Evolutionary conservation across 2,888 invertebrate genomes (phyloP).

Genomic region (Athalia rosae): DNA sequence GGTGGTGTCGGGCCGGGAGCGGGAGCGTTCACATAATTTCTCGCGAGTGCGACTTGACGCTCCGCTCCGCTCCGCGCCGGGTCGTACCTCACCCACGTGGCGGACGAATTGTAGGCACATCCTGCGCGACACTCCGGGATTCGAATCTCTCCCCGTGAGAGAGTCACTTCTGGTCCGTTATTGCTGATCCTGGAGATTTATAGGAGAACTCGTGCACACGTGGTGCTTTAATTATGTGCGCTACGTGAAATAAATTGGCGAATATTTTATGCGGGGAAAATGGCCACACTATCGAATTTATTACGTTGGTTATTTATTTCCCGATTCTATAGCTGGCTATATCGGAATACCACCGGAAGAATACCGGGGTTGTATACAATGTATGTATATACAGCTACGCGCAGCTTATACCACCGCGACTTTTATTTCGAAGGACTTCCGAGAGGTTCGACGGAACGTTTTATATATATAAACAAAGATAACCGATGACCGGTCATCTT

Average conservation of each 20-base stretch:
- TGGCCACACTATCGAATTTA: slow-evolving; percentile 53
- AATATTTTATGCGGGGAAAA: slow-evolving; percentile 67
- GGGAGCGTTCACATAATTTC: slow-evolving; percentile 68
- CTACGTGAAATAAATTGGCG: slow-evolving; percentile 67
- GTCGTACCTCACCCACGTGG: slow-evolving; percentile 60
- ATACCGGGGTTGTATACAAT: too few species aligned
- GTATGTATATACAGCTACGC: background rate
- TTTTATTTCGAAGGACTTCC: slow-evolving; percentile 29
- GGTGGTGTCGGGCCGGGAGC: slow-evolving; percentile 57
- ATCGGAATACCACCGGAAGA: too few species aligned
- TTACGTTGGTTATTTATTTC: slow-evolving; percentile 48
- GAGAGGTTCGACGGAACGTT: slow-evolving; percentile 2
- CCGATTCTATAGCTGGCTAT: slow-evolving; percentile 29
- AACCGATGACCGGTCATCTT: slow-evolving; percentile 40
- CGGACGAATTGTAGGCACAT: slow-evolving; percentile 63
- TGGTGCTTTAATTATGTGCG: slow-evolving; percentile 72
- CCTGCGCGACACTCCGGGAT: slow-evolving; percentile 46
- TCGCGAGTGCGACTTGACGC: slow-evolving; percentile 62
- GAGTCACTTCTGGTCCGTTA: slow-evolving; percentile 63
- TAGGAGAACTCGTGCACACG: slow-evolving; percentile 68
- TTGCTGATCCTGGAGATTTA: slow-evolving; percentile 72
- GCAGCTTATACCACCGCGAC: background rate
- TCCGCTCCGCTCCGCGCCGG: slow-evolving; percentile 52
- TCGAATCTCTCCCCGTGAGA: slow-evolving; percentile 61
- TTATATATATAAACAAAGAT: slow-evolving; percentile 19